A percentile compares a stretch with the other conserved stretches of the same genome.
phyloP scores from a whole-genome alignment of 2,113 vertebrate genomes.

The Columba janthina region DNA sequence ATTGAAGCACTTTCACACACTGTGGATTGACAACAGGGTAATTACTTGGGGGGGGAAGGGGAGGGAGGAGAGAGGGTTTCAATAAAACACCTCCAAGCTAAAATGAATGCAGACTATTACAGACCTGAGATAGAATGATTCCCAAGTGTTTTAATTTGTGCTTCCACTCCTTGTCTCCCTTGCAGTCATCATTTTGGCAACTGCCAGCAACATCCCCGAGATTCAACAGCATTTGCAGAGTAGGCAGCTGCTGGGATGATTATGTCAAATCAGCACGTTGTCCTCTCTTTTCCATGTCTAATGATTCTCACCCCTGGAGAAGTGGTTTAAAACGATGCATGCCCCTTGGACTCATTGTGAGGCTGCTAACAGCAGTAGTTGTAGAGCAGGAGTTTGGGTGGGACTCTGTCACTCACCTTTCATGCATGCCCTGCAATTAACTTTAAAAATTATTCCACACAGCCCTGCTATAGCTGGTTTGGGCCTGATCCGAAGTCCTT shows the following conservation, averaged over 20 bases:
- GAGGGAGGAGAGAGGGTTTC: background rate
- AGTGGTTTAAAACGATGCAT: conserved; percentile 3
- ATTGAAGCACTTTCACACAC: conserved; percentile 18
- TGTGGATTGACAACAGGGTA: conserved; percentile 32
- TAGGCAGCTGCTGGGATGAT: conserved; percentile 52
- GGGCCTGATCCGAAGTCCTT: background rate
- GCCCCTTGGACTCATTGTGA: background rate
- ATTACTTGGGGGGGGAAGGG: background rate
- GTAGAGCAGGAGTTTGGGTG: background rate
- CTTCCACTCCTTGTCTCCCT: conserved; percentile 28
- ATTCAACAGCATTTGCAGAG: conserved; percentile 15
- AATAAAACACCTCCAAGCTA: conserved; percentile 25
- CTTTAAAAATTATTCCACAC: background rate
- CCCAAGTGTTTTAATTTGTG: conserved; percentile 67
- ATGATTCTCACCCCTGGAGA: conserved; percentile 30
- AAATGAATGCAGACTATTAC: conserved; percentile 50
- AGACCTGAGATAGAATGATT: conserved; percentile 31
- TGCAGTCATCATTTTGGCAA: conserved; percentile 43
- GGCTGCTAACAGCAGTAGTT: background rate
- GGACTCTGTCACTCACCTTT: background rate
- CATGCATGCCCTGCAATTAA: background rate
- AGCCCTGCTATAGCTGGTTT: background rate
- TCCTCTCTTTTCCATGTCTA: conserved; percentile 18
- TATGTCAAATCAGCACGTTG: conserved; percentile 47
- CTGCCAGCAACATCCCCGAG: background rate